Conservation (phyloP, 2,113 vertebrate species). For the Formicarius rufipectus region DNA sequence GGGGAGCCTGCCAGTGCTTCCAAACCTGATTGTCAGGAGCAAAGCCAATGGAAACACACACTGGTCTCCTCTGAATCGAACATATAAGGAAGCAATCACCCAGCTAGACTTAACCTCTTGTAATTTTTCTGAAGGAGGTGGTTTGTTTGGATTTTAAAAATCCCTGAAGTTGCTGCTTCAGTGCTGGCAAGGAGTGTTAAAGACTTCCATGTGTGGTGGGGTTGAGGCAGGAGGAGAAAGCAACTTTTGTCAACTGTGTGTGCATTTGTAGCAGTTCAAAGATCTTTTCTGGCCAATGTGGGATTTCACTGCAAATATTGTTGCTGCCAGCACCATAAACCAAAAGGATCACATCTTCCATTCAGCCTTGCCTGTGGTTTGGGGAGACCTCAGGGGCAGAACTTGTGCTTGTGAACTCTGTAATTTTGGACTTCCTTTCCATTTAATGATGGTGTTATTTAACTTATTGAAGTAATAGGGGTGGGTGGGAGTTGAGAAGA, state of each 20-base stretch:
- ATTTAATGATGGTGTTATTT: neutral
- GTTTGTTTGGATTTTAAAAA: neutral
- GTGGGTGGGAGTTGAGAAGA: neutral
- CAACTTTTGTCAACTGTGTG: neutral
- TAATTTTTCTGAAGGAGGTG: neutral
- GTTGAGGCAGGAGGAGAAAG: neutral
- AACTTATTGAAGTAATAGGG: neutral
- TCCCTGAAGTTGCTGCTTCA: neutral
- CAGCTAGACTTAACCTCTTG: neutral
- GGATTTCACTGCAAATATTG: neutral
- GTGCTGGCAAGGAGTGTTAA: neutral
- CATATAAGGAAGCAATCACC: neutral
- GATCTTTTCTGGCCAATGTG: neutral
- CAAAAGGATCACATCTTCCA: neutral
- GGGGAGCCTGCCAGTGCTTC: neutral
- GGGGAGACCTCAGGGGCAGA: neutral
- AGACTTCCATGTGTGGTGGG: neutral
- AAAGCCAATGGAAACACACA: neutral
- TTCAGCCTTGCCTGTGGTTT: neutral
- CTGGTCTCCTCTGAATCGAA: neutral
- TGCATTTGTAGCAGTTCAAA: neutral
- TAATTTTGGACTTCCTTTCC: neutral
- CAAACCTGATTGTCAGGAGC: neutral
- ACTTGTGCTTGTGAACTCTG: neutral
- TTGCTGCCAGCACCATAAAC: neutral